Evolutionary conservation across 2,113 vertebrate species (phyloP).

Genomic region (Leptocoma aspasia): DNA sequence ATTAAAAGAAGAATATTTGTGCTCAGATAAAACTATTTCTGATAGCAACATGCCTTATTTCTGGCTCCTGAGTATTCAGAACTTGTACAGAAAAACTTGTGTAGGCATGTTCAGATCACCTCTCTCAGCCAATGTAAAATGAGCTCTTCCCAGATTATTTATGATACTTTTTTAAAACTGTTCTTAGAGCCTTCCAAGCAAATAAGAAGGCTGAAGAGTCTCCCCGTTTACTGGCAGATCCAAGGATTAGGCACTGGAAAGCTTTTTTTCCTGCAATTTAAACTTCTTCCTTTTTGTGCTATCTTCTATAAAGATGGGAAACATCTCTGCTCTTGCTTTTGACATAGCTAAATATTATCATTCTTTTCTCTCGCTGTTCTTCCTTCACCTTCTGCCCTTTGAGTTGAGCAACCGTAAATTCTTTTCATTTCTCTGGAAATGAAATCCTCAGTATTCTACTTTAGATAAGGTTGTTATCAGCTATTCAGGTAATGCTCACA

Average conservation of each 20-base stretch:
- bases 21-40: not conserved
- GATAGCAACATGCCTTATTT: not conserved
- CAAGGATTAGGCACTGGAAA: not conserved
- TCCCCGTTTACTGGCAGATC: not conserved
- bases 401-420: conserved; percentile 13
- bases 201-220: not conserved
- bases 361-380: not conserved
- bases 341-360: not conserved
- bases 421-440: not conserved
- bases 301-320: not conserved
- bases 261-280: not conserved
- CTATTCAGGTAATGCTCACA: not conserved
- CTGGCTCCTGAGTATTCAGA: not conserved
- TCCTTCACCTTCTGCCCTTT: not conserved
- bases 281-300: not conserved
- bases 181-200: not conserved
- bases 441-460: not conserved
- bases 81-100: not conserved
- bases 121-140: not conserved
- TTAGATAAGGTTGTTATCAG: not conserved
- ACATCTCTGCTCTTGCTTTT: not conserved
- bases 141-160: not conserved
- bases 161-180: not conserved
- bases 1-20: not conserved
- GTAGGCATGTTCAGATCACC: not conserved